Evolutionary conservation across 2,797 vertebrate genomes (phyloP), one percentile per base, ranked within the genome.

Genomic region (Neosilurus mollespiculum): DNA sequence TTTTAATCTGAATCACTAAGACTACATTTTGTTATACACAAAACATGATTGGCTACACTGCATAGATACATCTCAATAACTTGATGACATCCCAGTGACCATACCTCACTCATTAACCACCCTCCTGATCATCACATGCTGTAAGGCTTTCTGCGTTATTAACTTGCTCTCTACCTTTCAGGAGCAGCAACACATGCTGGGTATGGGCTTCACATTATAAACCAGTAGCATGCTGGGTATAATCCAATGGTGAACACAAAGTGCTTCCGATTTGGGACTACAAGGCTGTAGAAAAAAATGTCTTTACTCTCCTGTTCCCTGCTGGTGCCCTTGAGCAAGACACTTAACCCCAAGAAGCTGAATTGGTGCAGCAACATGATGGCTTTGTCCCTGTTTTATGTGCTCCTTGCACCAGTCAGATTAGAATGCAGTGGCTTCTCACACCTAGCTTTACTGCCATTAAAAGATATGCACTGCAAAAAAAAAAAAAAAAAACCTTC

Each of bases 1-100:
- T 81, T 84, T 88, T 88, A 87, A 88, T 86, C 81, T 87, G 78
- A 69, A 83, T 83, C 83, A 79, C 70, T 79, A 71, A 80, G 82
- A 80, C 59, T 80, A 73, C 81, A 84, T 84, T 85, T 64, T 83
- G 59, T 76, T 78, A 78, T 16, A 75, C 79, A 80, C 77, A 78
- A 86, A 86, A 82, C 86, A 73, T 84, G 84, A 88, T 54, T 78
- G 73, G 83, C 80, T 83, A 9, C 11, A 26, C 51, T 30, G 71
- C 65, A 82, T 20, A 37, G 61, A 81, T 80, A 56, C 76, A 72
- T 84, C 82, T 71, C 70, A 79, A 81, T 86, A 86, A 78, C 67
- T 69, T 66, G 24, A 20, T 56, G 18, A 9, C 54, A 78, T 64
- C 24, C 53, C n/a, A 62, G 58, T 72, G 65, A 71, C 58, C 83